Base-by-base conservation (phyloP, 2,888 invertebrate species). In the Drosophila affinis region DNA sequence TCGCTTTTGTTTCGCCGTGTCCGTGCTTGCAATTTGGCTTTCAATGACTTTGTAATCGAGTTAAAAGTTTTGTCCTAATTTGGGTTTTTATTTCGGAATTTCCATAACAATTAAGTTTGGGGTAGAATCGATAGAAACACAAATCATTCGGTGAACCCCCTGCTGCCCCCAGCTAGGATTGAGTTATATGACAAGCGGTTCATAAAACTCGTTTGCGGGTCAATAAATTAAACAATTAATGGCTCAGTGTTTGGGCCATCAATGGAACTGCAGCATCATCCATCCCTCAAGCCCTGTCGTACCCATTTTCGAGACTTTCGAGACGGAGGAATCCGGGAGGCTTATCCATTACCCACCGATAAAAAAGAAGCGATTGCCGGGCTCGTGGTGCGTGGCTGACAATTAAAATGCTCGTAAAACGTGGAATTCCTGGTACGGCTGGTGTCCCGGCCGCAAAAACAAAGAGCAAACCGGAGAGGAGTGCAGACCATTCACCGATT, bases 391-490 rank as follows among this genome's bases (percentile, higher is more conserved):
- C 58, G 58, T 59, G 64, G 70, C 46, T 34, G 56, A 61, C 78
- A 83, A 83, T 83, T 88, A 88, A 88, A 83, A 72, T 58, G 47
- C 60, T 65, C 78, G 64, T 86, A 78, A 88, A 83, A 81, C 77
- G 78, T 75, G 78, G 75, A 79, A 80, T 69, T 72, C 55, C 63
- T 55, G 59, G 46, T 46, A 18, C 48, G 39, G 48, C 21, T 21
- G 12, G 44, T 39, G 32, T 21, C 21, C 53, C 53, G 54, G 57
- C 56, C 55, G 55, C 29, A 61, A 18, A 47, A 72, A 46, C 49
- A 14, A 47, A 32, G 56, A 52, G 51, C 48, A 59, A 74, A 74
- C 21, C 21, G 21, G 21, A 21, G 21, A 21, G 21, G 21, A 21
- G 21, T 3, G 3, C 21, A 59, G 81, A 64, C 72, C 88, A 81